Base-by-base conservation (phyloP, 2,797 vertebrate species). In the Mastacembelus armatus region DNA sequence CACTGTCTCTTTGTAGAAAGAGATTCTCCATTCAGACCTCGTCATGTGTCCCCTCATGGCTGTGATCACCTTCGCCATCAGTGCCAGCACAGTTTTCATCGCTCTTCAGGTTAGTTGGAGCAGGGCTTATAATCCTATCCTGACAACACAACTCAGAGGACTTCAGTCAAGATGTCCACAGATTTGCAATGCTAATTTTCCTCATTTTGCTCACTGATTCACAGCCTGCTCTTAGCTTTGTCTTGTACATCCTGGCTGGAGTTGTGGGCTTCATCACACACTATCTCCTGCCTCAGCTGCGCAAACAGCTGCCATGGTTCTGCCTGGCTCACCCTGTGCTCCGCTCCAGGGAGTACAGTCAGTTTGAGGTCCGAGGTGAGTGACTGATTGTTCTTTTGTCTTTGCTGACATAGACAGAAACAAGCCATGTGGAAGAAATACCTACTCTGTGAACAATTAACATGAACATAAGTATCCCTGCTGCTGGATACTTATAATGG, bases 251-350 rank as follows among this genome's bases (percentile, higher is more conserved):
- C 18, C 86, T 97, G 87, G 96, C 95, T 0, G 96, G 95, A 18
- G 93, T 94, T 10, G 88, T 97, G 5, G 96, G 96, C 72, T 95
- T 96, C 79, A 92, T 96, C 78, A 96, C 96, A 1, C 96, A 97
- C 80, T 97, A 97, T 90, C 92, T 97, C 62, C 89, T 97, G 88
- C 96, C 96, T 16, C 96, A 97, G 78, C 95, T 97, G 29, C 95
- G 96, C 66, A 97, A 97, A 64, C 96, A 97, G 88, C 93, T 97
- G 67, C 96, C 96, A 1, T 97, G 96, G 96, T 96, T 96, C 91
- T 97, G 96, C 85, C 90, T 97, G 81, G 94, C 96, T 3, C 96
- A 96, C 80, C 96, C 96, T 0, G 94, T 97, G 73, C 93, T 97
- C 55, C 95, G 96, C 72, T 95, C 96, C 0, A 92, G 91, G 58